Evolutionary conservation across 2,888 invertebrate species (phyloP).

Genomic region (Hermaeophaga mercurialis): DNA sequence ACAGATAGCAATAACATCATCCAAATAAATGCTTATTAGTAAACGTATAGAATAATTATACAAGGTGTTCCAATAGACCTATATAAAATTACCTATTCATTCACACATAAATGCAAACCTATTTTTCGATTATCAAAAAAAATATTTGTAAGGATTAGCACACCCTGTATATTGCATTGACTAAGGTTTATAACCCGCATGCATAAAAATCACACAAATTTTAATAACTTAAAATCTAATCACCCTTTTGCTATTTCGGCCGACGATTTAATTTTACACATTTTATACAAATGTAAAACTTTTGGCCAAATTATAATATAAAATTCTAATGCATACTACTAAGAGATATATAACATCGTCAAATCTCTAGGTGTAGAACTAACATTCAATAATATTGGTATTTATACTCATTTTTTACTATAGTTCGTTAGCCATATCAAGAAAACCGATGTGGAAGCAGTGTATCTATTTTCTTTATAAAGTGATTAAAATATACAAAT

Average conservation of each 20-base stretch:
- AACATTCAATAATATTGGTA: conserved; percentile 17
- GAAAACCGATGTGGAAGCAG: neutral
- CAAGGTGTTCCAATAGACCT: no score
- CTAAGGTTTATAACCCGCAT: conserved; percentile 15
- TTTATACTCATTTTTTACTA: conserved; percentile 11
- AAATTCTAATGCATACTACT: conserved; percentile 21
- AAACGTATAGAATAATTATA: no score
- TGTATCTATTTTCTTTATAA: neutral
- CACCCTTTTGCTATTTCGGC: conserved; percentile 9
- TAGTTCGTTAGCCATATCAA: conserved; percentile 6
- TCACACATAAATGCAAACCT: no score
- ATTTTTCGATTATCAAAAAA: no score
- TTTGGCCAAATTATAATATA: conserved; percentile 15
- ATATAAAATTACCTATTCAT: no score
- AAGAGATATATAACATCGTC: conserved; percentile 24
- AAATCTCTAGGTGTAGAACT: conserved; percentile 24
- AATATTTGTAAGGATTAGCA: no score
- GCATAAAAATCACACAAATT: conserved; percentile 18
- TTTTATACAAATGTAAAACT: conserved; percentile 13
- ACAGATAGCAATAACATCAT: no score
- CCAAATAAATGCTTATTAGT: no score
- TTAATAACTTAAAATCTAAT: conserved; percentile 20
- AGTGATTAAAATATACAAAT: no score
- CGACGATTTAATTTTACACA: conserved; percentile 8
- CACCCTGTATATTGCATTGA: conserved; percentile 2